A percentile compares a stretch with the other conserved stretches of the same genome.
These are phyloP conservation scores for Rhabdomys dilectus DNA, from an alignment of 2,113 vertebrate genomes.

Conservation along the genomic window DNA sequence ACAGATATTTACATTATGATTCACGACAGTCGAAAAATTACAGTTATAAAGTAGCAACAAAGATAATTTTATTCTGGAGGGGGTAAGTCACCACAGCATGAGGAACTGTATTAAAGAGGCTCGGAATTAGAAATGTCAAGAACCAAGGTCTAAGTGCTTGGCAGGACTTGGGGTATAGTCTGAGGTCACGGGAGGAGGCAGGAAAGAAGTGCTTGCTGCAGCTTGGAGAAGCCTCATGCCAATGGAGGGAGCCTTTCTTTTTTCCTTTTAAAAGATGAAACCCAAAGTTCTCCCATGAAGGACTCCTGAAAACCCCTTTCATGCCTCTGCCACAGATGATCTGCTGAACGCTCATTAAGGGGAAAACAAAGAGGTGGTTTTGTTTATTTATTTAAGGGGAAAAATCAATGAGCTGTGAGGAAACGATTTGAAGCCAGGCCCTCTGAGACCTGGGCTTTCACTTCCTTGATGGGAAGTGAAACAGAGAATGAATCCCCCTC, in stretches of 20 bases:
- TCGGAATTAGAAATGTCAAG: background rate
- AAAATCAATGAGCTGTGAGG: conserved; percentile 87
- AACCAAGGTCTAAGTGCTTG: background rate
- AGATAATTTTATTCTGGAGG: background rate
- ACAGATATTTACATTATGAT: too few relatives aligned
- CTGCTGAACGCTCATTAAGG: conserved; percentile 77
- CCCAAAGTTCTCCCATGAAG: conserved; percentile 64
- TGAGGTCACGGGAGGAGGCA: background rate
- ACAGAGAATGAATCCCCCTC: conserved; percentile 89
- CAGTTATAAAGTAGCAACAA: background rate
- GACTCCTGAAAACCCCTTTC: conserved; percentile 76
- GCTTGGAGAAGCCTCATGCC: background rate
- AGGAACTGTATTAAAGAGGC: background rate
- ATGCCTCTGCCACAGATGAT: conserved; percentile 76
- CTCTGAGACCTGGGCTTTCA: conserved; percentile 86
- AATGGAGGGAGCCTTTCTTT: background rate
- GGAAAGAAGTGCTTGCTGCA: background rate
- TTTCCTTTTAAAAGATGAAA: conserved; percentile 52
- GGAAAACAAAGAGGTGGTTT: conserved; percentile 83
- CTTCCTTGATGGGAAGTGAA: conserved; percentile 89
- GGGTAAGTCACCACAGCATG: background rate
- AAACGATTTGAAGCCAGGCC: conserved; percentile 84
- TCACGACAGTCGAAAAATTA: background rate
- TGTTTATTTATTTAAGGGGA: conserved; percentile 83
- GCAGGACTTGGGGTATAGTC: background rate